phyloP scores from a whole-genome alignment of 2,888 invertebrate genomes.

The Erebia palarica region DNA sequence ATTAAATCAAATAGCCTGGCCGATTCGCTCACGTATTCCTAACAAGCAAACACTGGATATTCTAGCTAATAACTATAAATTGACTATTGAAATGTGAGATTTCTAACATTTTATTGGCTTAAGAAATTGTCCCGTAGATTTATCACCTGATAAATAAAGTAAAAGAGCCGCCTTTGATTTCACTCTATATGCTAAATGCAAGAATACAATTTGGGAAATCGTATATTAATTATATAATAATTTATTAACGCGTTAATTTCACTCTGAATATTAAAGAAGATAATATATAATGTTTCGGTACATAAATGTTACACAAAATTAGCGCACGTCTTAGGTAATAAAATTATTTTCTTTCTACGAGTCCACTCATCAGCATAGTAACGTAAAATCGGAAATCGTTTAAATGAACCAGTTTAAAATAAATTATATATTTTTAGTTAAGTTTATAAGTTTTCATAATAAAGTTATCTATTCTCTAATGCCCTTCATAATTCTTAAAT shows the following conservation, averaged over 20 bases:
- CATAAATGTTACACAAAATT: no score
- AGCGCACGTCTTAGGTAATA: no score
- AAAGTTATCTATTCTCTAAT: no score
- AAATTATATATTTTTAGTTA: no score
- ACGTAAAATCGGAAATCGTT: no score
- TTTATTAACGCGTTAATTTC: neutral
- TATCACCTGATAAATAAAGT: conserved; percentile 19
- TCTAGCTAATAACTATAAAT: conserved; percentile 29
- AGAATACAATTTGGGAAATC: neutral
- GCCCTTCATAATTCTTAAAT: no score
- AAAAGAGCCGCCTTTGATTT: conserved; percentile 19
- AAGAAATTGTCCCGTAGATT: conserved; percentile 24
- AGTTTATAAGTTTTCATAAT: no score
- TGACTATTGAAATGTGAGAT: conserved; percentile 22
- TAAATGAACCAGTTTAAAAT: no score
- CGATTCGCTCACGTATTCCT: conserved; percentile 13
- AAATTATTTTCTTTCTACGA: no score
- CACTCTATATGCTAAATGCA: conserved; percentile 9
- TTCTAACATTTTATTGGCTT: conserved; percentile 29
- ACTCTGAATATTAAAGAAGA: neutral
- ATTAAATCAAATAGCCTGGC: conserved; percentile 15
- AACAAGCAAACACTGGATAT: conserved; percentile 9
- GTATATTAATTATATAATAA: neutral
- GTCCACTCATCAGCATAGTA: no score
- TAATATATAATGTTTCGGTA: neutral